Base-by-base conservation (phyloP, 1,140 invertebrate genomes). In the Prorops nasuta region DNA sequence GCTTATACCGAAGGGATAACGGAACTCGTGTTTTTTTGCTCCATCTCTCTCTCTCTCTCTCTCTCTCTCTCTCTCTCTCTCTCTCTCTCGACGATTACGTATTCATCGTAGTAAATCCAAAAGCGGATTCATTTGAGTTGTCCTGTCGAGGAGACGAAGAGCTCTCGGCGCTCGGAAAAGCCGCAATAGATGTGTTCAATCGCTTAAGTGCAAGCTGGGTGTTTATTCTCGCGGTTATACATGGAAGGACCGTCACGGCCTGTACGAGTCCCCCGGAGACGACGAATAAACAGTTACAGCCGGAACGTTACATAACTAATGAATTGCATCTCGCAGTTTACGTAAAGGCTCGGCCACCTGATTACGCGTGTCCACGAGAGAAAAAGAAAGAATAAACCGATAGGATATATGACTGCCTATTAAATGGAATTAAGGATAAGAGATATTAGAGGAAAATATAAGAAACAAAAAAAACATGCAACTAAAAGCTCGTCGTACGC, bases 101-200 rank as follows among this genome's bases (percentile, higher is more conserved):
- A n/a, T n/a, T n/a, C n/a, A n/a, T n/a, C n/a, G n/a, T n/a, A n/a
- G n/a, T n/a, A n/a, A n/a, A n/a, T n/a, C n/a, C n/a, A n/a, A n/a
- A n/a, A n/a, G n/a, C n/a, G n/a, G n/a, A n/a, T n/a, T n/a, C n/a
- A n/a, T n/a, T n/a, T n/a, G n/a, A n/a, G n/a, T n/a, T n/a, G n/a
- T n/a, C n/a, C n/a, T n/a, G n/a, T n/a, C n/a, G n/a, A n/a, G 28
- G 43, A 40, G 37, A 44, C 46, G 48, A 37, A 46, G 56, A 43
- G 50, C 55, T 36, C 43, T 42, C 55, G 49, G 47, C 60, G 38
- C 34, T 56, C 44, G 51, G 53, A 59, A 63, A 56, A 63, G 55
- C 60, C 48, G 51, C 46, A 62, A 63, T 57, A 51, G 47, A 46
- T 42, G 49, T 48, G 52, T 62, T 61, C 62, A 66, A 66, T 66